Conservation (phyloP, 2,113 vertebrate genomes). For the Bungarus multicinctus region DNA sequence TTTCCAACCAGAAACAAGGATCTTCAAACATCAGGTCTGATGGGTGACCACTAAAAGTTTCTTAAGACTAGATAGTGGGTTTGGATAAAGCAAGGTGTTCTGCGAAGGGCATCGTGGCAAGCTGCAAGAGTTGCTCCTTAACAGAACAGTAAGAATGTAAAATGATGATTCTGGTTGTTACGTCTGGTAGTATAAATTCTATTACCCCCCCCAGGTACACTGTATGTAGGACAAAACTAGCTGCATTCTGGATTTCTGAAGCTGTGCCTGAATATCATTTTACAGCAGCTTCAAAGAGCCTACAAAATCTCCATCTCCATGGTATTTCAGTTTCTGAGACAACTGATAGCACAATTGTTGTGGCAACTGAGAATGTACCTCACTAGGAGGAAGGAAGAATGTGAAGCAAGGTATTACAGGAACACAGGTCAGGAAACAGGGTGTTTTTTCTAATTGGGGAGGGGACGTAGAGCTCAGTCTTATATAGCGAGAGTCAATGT, state of each 20-base stretch:
- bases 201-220: too few species aligned
- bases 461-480: neutral
- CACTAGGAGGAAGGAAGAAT: neutral
- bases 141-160: neutral
- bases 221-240: too few species aligned
- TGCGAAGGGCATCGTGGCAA: neutral
- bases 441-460: neutral
- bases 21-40: neutral
- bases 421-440: neutral
- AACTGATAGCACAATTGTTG: neutral
- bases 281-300: too few species aligned
- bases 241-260: too few species aligned
- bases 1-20: neutral
- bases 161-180: too few species aligned
- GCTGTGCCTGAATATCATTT: too few species aligned
- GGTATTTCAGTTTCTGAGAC: neutral
- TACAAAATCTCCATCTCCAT: too few species aligned
- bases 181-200: too few species aligned
- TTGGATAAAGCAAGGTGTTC: neutral
- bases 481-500: neutral
- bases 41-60: neutral
- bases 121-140: neutral
- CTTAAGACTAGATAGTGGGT: neutral
- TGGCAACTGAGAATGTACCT: neutral
- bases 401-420: neutral